These are phyloP conservation scores for Dendrocincla tyrannina DNA, from an alignment of 2,797 vertebrate species.

Conservation along the genomic window DNA sequence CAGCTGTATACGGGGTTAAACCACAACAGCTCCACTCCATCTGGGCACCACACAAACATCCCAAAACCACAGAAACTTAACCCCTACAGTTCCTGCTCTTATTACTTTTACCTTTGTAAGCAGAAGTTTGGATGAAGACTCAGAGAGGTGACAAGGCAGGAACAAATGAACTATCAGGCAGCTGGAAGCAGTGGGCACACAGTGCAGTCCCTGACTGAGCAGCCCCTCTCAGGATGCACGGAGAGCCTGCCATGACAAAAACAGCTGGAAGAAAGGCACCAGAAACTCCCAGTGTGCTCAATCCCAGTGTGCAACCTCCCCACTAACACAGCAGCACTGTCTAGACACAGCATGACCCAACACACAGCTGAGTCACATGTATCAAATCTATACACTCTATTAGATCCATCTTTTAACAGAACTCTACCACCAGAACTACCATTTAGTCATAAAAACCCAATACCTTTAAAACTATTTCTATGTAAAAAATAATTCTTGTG, in stretches of 20 bases:
- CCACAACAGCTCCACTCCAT: not conserved
- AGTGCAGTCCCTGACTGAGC: not conserved
- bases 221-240: not conserved
- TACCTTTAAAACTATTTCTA: not conserved
- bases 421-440: not conserved
- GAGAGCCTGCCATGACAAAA: not conserved
- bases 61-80: not conserved
- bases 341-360: not conserved
- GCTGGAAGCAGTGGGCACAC: not conserved
- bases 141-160: not conserved
- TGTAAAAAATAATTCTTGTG: not conserved
- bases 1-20: not conserved
- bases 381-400: not conserved
- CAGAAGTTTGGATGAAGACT: not conserved
- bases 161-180: accelerated
- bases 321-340: not conserved
- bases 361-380: not conserved
- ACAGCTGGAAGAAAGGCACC: not conserved
- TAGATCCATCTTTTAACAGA: not conserved
- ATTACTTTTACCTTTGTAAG: not conserved
- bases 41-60: not conserved
- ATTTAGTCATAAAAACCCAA: not conserved
- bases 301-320: not conserved
- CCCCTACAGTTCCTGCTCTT: not conserved
- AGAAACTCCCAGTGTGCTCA: not conserved